A percentile compares a stretch with the other conserved stretches of the same genome.
Conservation (phyloP, 2,888 invertebrate species). For the Charanyca ferruginea region DNA sequence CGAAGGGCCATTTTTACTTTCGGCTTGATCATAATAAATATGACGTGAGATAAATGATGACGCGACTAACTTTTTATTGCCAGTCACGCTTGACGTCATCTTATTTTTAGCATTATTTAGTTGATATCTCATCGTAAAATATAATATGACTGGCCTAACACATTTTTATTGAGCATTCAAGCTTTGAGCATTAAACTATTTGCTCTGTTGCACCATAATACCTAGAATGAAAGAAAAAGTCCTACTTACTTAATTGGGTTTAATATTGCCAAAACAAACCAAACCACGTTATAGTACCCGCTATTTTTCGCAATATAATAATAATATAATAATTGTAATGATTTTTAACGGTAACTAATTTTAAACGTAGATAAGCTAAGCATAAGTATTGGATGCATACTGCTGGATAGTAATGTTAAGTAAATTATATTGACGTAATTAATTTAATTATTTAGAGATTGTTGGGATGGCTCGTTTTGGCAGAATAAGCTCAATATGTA, state of each 20-base stretch:
- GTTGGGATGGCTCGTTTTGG: no score
- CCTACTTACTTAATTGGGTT: neutral
- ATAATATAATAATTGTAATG: no score
- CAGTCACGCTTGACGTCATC: constrained; percentile 53
- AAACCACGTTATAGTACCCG: neutral
- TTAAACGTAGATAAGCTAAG: no score
- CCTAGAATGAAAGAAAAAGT: neutral
- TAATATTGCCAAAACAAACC: neutral
- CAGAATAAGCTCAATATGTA: neutral
- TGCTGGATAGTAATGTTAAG: no score
- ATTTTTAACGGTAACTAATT: no score
- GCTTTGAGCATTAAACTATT: neutral
- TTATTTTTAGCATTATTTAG: constrained; percentile 20
- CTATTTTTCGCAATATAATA: no score
- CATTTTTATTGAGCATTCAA: neutral
- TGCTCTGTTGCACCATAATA: neutral
- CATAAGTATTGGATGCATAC: no score
- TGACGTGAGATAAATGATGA: constrained; percentile 33
- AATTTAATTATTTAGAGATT: no score
- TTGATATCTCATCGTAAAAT: constrained; percentile 10
- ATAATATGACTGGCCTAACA: constrained; percentile 5
- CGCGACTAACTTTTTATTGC: constrained; percentile 10
- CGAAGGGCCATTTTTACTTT: no score
- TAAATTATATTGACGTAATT: no score
- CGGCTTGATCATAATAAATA: constrained; percentile 8